Base-by-base conservation (phyloP, 2,888 invertebrate species). In the Drosophila lutescens region DNA sequence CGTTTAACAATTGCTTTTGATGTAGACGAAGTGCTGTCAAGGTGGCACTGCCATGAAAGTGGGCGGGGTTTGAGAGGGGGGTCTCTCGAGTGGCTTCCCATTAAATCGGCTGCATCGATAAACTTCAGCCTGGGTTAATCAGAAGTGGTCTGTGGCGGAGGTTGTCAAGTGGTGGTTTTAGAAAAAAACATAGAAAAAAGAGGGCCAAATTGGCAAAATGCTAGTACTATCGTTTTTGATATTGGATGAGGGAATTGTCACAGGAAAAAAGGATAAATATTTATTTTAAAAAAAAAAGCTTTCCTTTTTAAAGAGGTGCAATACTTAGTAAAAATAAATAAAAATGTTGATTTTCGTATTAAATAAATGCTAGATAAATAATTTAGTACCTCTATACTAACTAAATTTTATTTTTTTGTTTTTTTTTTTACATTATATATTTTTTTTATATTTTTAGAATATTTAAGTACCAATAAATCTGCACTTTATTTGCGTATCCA, bases 91-190 rank as follows among this genome's bases (percentile, higher is more conserved):
- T 63, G 49, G 62, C 40, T 55, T 46, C 66, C 65, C 26, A 66
- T 66, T 65, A 54, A 66, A 66, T 34, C 26, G 65, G 40, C 34
- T 26, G 34, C 65, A 54, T 66, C 65, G 65, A 66, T 65, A 66
- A 36, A 65, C 55, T 65, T 43, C 8, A 43, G 15, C 3, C 55
- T 20, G 32, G 65, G 54, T 54, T 53, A 63, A 63, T 46, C 54
- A 54, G 46, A 54, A 63, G 65, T 47, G 65, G 53, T 62, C 44
- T 65, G 46, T 17, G 43, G 13, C 17, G 34, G 8, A 43, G 12
- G 53, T 43, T 73, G 57, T 46, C 30, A 47, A 78, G 60, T 61
- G 69, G 69, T 67, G 74, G 17, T 26, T 34, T 4, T 6, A 26
- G 34, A 62, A 59, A 47, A 32, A 44, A 13, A 6, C 12, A 13